phyloP scores from a whole-genome alignment of 2,113 vertebrate genomes.

The Ptilorrhoa leucosticta region DNA sequence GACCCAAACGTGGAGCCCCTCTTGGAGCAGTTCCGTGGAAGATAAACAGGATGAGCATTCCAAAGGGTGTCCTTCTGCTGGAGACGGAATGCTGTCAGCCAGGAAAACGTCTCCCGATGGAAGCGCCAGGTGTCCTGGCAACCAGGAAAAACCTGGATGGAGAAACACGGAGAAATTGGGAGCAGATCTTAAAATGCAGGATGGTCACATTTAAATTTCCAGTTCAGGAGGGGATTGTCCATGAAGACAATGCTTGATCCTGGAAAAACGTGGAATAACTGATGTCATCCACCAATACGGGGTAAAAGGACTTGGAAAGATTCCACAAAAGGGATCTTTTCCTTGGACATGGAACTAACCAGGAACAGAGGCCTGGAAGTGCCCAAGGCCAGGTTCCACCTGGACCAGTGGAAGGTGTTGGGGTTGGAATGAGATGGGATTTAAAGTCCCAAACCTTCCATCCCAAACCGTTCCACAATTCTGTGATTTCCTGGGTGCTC shows the following conservation, averaged over 20 bases:
- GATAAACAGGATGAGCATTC: background rate
- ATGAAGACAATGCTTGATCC: background rate
- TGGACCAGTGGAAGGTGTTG: rapidly evolving
- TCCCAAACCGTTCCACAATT: background rate
- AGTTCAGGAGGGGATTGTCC: background rate
- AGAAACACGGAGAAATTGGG: rapidly evolving
- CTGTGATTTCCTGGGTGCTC: background rate
- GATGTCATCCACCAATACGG: rapidly evolving
- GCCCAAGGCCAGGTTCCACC: background rate
- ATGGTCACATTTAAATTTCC: rapidly evolving
- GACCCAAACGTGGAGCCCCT: rapidly evolving
- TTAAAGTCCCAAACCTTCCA: background rate
- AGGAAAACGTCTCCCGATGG: background rate
- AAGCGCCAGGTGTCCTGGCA: background rate
- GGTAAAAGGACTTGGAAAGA: background rate
- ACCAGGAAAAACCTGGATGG: background rate
- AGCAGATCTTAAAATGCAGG: background rate
- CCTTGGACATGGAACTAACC: no score
- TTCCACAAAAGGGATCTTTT: background rate
- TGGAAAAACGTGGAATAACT: background rate
- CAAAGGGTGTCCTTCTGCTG: rapidly evolving
- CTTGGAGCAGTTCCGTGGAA: rapidly evolving
- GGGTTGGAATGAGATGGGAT: background rate
- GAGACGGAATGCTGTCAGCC: background rate
- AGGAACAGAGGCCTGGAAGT: background rate